phyloP scores from a whole-genome alignment of 2,797 vertebrate species.

The Cichlasoma orientale region DNA sequence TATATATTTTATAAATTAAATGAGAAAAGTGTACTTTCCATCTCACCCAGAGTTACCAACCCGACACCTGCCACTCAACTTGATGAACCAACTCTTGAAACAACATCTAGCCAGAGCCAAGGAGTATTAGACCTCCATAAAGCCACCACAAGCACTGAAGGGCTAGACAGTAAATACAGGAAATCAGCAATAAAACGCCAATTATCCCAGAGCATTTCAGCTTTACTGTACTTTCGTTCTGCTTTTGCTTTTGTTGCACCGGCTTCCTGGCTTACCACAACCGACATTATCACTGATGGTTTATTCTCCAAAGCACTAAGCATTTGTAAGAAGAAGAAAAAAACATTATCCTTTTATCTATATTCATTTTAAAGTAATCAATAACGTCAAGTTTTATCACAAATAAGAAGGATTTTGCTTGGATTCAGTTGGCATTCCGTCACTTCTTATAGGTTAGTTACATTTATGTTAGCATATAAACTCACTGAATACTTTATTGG shows the following conservation, averaged over 20 bases:
- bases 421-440: neutral
- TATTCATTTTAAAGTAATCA: neutral
- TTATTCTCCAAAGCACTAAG: constrained; percentile 15
- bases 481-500: neutral
- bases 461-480: no score
- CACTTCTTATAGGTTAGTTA: no score
- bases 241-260: constrained; percentile 16
- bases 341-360: neutral
- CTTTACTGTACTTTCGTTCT: constrained; percentile 33
- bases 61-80: constrained; percentile 39
- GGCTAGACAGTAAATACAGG: constrained; percentile 32
- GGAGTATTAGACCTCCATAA: constrained; percentile 17
- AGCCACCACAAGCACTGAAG: constrained; percentile 7
- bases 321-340: neutral
- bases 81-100: constrained; percentile 44
- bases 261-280: constrained; percentile 15
- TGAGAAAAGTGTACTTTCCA: neutral
- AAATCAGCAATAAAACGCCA: constrained; percentile 56
- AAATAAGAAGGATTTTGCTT: neutral
- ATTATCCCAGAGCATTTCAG: constrained; percentile 44
- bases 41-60: neutral
- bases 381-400: neutral
- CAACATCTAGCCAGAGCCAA: constrained; percentile 11
- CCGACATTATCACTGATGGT: constrained; percentile 12
- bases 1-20: neutral